Conservation (phyloP, 2,797 vertebrate genomes). For the Gymnoscopelus braueri region DNA sequence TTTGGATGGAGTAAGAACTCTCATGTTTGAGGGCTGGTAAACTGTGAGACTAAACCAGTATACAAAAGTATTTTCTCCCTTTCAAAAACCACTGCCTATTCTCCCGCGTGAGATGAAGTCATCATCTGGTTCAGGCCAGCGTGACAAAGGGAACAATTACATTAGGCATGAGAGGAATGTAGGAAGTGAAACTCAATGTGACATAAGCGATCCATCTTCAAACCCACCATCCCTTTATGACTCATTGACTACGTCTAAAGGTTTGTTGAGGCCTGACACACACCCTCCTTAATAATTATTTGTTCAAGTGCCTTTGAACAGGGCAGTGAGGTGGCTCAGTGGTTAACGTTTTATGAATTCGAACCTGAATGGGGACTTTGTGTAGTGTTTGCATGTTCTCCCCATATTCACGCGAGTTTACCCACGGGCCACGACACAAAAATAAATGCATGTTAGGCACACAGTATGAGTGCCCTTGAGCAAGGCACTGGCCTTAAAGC, state of each 20-base stretch:
- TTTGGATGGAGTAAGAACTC: constrained; percentile 11
- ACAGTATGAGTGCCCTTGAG: background rate
- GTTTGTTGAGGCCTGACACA: background rate
- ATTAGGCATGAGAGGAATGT: constrained; percentile 70
- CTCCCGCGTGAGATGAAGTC: constrained; percentile 52
- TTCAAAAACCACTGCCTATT: constrained; percentile 35
- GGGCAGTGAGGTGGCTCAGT: too few relatives aligned
- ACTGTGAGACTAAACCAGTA: constrained; percentile 31
- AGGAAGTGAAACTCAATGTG: constrained; percentile 78
- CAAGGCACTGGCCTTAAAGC: background rate
- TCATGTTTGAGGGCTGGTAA: constrained; percentile 24
- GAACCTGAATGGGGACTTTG: too few relatives aligned
- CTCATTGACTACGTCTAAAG: background rate
- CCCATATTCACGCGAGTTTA: too few relatives aligned
- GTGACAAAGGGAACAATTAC: constrained; percentile 56
- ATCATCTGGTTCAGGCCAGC: constrained; percentile 36
- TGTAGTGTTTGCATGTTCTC: too few relatives aligned
- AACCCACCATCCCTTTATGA: background rate
- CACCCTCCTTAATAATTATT: too few relatives aligned
- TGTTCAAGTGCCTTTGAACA: too few relatives aligned
- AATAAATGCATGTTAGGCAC: background rate
- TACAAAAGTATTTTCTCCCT: constrained; percentile 18
- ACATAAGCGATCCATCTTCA: constrained; percentile 22
- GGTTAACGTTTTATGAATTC: too few relatives aligned
- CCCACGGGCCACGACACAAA: background rate